A percentile compares a stretch with the other conserved stretches of the same genome.
Conservation (phyloP, 2,888 invertebrate genomes). For the Plebejus argus region DNA sequence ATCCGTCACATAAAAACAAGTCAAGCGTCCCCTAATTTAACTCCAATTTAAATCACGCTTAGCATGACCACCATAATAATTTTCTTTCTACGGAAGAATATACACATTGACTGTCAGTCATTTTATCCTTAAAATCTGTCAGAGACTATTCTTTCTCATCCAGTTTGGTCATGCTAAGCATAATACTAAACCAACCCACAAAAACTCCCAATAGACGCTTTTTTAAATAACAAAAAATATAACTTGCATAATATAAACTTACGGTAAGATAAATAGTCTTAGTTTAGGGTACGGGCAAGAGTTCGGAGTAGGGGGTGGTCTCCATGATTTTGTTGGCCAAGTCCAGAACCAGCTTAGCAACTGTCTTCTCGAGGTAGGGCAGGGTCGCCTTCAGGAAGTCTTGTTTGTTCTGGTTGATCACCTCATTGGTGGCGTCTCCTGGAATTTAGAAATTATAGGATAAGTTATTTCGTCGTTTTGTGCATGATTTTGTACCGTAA, state of each 20-base stretch:
- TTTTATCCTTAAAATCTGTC: too few species aligned
- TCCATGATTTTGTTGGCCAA: constrained; percentile 80
- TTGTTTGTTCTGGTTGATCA: constrained; percentile 82
- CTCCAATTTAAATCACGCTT: background rate
- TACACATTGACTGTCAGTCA: too few species aligned
- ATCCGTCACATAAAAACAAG: background rate
- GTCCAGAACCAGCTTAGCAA: constrained; percentile 72
- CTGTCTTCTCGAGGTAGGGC: constrained; percentile 80
- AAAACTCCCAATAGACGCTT: background rate
- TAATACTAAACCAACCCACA: background rate
- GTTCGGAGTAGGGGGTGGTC: constrained; percentile 75
- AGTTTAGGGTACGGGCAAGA: constrained; percentile 66
- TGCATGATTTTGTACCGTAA: too few species aligned
- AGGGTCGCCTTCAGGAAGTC: constrained; percentile 79
- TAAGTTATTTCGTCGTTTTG: too few species aligned
- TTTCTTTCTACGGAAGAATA: too few species aligned
- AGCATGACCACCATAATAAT: too few species aligned
- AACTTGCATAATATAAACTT: background rate
- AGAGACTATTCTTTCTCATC: too few species aligned
- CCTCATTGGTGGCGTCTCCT: constrained; percentile 80
- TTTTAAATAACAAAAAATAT: background rate
- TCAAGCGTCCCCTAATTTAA: background rate
- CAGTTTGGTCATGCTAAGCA: background rate
- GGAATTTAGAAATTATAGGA: constrained; percentile 35
- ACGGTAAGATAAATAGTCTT: constrained; percentile 12